These are phyloP conservation scores for Eolophus roseicapilla DNA, from an alignment of 2,113 vertebrate genomes.

Conservation along the genomic window DNA sequence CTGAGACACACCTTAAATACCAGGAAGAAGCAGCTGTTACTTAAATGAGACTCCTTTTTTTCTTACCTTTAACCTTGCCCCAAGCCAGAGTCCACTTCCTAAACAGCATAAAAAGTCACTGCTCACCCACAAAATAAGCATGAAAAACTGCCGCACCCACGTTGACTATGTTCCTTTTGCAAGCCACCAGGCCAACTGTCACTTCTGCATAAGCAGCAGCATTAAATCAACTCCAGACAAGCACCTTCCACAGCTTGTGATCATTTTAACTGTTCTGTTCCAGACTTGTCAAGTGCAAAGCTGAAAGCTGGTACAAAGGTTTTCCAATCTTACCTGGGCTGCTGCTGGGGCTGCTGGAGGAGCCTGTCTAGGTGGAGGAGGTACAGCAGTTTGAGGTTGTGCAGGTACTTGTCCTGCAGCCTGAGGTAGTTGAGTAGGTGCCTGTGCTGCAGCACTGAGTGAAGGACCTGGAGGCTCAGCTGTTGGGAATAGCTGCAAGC, in stretches of 20 bases:
- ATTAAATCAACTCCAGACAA: neutral
- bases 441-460: slow-evolving; percentile 77
- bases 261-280: neutral
- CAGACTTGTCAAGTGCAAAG: neutral
- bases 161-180: neutral
- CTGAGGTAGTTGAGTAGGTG: slow-evolving; percentile 89
- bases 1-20: neutral
- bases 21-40: neutral
- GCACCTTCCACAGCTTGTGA: neutral
- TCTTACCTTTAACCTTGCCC: neutral
- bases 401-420: slow-evolving; percentile 77
- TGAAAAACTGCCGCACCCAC: neutral
- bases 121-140: neutral
- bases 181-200: neutral
- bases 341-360: slow-evolving; percentile 70
- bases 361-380: slow-evolving; percentile 69
- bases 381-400: slow-evolving; percentile 79
- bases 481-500: slow-evolving; percentile 81
- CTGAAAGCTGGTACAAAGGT: neutral
- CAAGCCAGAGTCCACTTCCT: neutral
- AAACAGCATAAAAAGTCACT: neutral
- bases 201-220: neutral
- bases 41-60: neutral
- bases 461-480: slow-evolving; percentile 81
- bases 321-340: slow-evolving; percentile 65